Conservation (phyloP, 2,797 vertebrate genomes). For the Aphelocoma californica region DNA sequence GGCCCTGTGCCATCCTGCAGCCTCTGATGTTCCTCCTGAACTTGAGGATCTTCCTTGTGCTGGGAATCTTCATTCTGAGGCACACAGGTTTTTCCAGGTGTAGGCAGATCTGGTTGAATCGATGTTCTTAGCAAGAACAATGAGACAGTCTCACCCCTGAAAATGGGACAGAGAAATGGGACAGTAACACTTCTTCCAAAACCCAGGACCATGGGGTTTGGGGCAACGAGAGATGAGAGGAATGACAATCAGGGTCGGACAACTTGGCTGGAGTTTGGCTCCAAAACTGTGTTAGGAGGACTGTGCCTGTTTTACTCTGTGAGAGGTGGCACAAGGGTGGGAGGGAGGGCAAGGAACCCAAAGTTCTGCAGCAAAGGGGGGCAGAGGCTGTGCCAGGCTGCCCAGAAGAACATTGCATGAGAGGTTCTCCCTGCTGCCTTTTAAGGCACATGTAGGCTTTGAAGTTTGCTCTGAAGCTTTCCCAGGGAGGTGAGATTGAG, state of each 20-base stretch:
- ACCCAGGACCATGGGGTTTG: neutral
- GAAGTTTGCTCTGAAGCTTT: slow-evolving; percentile 3
- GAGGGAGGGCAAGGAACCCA: neutral
- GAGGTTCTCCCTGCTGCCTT: neutral
- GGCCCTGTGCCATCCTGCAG: neutral
- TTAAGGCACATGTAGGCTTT: neutral
- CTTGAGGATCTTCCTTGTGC: neutral
- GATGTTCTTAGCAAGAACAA: neutral
- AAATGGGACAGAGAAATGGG: neutral
- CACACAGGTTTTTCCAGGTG: neutral
- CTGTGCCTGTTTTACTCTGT: neutral
- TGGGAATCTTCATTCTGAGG: neutral
- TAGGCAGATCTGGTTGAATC: neutral
- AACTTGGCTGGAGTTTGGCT: neutral
- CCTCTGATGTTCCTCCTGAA: neutral
- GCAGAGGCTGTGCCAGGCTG: neutral
- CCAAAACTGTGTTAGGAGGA: neutral
- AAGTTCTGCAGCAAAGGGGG: neutral
- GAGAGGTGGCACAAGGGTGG: neutral
- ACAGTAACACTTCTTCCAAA: neutral
- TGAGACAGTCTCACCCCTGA: neutral
- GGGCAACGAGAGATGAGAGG: neutral
- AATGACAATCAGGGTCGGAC: neutral
- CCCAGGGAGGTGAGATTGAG: slow-evolving; percentile 8
- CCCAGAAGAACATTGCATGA: neutral